Conservation (phyloP, 2,888 invertebrate genomes). For the Orthonevra nobilis region DNA sequence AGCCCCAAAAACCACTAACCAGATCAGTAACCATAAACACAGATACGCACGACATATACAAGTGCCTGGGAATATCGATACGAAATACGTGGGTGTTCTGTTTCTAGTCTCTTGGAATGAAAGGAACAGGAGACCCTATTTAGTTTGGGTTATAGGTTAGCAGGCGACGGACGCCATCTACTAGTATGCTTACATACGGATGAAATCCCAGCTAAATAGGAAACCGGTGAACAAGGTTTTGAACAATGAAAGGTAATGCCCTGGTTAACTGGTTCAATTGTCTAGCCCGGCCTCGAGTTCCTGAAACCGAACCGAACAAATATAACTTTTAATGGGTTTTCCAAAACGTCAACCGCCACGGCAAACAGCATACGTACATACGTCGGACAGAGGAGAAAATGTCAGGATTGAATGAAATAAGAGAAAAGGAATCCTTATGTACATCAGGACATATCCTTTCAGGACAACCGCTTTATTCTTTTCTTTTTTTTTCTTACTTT, state of each 20-base stretch:
- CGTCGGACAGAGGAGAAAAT: slow-evolving; percentile 14
- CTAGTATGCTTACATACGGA: background rate
- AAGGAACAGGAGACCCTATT: slow-evolving; percentile 44
- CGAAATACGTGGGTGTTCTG: slow-evolving; percentile 23
- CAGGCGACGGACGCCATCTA: background rate
- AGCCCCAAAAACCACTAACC: slow-evolving; percentile 30
- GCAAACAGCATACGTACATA: background rate
- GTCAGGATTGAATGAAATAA: slow-evolving; percentile 33
- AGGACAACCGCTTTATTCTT: slow-evolving; percentile 26
- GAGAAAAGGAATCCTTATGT: slow-evolving; percentile 51
- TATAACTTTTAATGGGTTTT: slow-evolving; percentile 68
- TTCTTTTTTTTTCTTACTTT: background rate
- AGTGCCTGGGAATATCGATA: slow-evolving; percentile 20
- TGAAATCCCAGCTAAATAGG: slow-evolving; percentile 46
- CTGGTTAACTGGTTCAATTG: slow-evolving; percentile 70
- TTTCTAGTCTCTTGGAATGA: slow-evolving; percentile 20
- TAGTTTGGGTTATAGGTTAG: slow-evolving; percentile 36
- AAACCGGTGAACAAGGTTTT: slow-evolving; percentile 53
- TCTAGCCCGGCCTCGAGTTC: slow-evolving; percentile 58
- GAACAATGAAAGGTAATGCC: slow-evolving; percentile 63
- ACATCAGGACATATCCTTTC: slow-evolving; percentile 38
- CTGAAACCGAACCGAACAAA: slow-evolving; percentile 50
- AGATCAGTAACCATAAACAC: slow-evolving; percentile 51
- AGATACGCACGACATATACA: slow-evolving; percentile 12
- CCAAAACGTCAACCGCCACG: slow-evolving; percentile 47